Base-by-base conservation (phyloP, 2,888 invertebrate species). In the Lysandra bellargus region DNA sequence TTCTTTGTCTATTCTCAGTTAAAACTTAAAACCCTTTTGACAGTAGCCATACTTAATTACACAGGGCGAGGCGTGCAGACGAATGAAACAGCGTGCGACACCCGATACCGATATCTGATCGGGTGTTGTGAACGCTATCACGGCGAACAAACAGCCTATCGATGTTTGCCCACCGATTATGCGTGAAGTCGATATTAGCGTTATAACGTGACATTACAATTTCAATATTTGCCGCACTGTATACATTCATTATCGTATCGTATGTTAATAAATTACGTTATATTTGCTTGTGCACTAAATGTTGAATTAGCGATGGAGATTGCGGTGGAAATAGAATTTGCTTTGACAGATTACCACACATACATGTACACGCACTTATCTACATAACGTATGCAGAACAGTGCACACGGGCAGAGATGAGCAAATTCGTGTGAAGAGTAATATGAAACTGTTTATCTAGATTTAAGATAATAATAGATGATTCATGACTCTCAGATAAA, bases 231-330 rank as follows among this genome's bases (percentile, higher is more conserved):
- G 44, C 23, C 74, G 87, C 89, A 88, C 88, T 87, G 87, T 87
- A 88, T 88, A 89, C 90, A 86, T 87, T 87, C 86, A 90, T 89
- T 91, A 91, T 89, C 88, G 88, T 91, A 91, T 89, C 88, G 88
- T 87, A 87, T 85, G 44, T 74, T 40, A 74, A 44, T 74, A n/a
- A 74, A 74, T 69, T 69, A 81, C 79, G 81, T 81, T 81, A 91
- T 90, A 86, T 91, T 91, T 90, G 86, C 87, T 80, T 69, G 30
- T 14, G 14, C 64, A 14, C 33, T 33, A 14, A 69, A 69, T 69
- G 80, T 88, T 84, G 86, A 90, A 87, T 88, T 88, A 86, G 86
- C 14, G 4, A 69, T 69, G 64, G 64, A 69, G 33, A 69, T 69
- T 69, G 64, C 30, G 14, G 14, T 69, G 17, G 33, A 69, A 64